phyloP scores from a whole-genome alignment of 2,888 invertebrate genomes.

The Amiota communis region DNA sequence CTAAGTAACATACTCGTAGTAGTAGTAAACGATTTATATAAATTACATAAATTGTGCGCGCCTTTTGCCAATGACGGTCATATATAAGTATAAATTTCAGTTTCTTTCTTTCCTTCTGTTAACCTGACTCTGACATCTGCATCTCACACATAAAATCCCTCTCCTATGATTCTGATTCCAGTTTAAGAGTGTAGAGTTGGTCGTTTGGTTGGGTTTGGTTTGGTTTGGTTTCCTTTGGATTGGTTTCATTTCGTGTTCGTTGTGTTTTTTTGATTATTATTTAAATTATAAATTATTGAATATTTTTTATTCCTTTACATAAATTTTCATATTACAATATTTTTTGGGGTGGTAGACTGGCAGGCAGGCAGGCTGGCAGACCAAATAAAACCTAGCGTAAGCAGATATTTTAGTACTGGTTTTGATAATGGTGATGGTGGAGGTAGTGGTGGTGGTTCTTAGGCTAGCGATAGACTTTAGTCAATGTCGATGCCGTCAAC shows the following conservation, averaged over 20 bases:
- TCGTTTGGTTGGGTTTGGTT: too few species aligned
- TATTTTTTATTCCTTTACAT: constrained; percentile 52
- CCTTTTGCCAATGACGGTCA: constrained; percentile 10
- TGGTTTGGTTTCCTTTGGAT: neutral
- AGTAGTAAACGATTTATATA: constrained; percentile 7
- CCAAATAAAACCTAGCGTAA: neutral
- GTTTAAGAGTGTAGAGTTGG: too few species aligned
- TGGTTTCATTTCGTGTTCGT: constrained; percentile 14
- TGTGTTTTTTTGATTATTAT: constrained; percentile 49
- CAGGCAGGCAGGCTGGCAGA: constrained; percentile 21
- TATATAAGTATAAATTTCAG: constrained; percentile 1
- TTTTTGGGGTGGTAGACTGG: constrained; percentile 37
- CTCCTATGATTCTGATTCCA: too few species aligned
- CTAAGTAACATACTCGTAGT: neutral
- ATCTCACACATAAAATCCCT: too few species aligned
- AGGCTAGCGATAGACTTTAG: neutral
- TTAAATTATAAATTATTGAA: constrained; percentile 67
- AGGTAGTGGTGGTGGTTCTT: constrained; percentile 30
- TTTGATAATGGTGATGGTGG: too few species aligned
- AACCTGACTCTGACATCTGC: too few species aligned
- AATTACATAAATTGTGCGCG: constrained; percentile 15
- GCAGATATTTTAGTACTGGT: neutral
- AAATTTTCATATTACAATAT: neutral
- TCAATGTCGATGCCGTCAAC: neutral
- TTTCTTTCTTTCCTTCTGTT: neutral